These are phyloP conservation scores for Diuraphis noxia DNA, from an alignment of 1,140 invertebrate species.

Conservation along the genomic window DNA sequence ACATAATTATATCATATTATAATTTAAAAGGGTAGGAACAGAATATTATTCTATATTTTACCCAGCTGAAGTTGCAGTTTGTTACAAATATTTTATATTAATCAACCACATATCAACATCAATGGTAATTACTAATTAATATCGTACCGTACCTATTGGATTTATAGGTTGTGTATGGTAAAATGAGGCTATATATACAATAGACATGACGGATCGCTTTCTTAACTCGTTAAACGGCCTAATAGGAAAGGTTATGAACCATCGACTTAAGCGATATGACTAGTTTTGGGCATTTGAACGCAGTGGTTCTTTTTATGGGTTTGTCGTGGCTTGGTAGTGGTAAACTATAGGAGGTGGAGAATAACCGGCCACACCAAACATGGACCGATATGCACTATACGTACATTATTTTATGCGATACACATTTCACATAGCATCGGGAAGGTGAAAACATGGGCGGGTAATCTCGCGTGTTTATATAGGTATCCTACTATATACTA, in stretches of 20 bases:
- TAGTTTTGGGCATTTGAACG: conserved; percentile 52
- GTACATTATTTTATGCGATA: neutral
- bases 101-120: neutral
- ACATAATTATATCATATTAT: no score
- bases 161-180: neutral
- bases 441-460: conserved; percentile 49
- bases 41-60: neutral
- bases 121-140: neutral
- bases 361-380: conserved; percentile 38
- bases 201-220: neutral
- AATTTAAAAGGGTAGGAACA: no score
- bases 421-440: conserved; percentile 12
- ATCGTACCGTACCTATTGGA: neutral
- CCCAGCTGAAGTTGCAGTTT: neutral
- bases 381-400: conserved; percentile 35
- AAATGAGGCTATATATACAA: neutral
- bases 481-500: neutral
- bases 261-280: conserved; percentile 26
- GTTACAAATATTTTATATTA: neutral
- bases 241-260: conserved; percentile 21
- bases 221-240: conserved; percentile 30
- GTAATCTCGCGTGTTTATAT: neutral
- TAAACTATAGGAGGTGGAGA: conserved; percentile 35
- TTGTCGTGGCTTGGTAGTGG: conserved; percentile 9
- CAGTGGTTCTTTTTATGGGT: conserved; percentile 39